Evolutionary conservation across 2,797 vertebrate genomes (phyloP).

Genomic region (Harpagifer antarcticus): DNA sequence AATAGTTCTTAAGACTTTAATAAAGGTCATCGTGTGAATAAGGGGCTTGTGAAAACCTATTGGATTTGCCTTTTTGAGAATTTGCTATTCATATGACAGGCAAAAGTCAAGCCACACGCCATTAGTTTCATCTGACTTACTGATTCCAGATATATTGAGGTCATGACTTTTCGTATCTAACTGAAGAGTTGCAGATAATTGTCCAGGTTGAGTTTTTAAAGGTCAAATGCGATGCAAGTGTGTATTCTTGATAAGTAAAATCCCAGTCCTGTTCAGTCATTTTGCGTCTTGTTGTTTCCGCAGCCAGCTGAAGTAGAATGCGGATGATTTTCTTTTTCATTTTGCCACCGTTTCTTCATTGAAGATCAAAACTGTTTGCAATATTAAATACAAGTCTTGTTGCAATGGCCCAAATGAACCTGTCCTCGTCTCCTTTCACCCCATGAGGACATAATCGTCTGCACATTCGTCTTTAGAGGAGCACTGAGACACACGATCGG

Average conservation of each 20-base stretch:
- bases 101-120: no score
- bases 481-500: constrained; percentile 1
- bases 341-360: constrained; percentile 23
- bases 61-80: no score
- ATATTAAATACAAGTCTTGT: neutral
- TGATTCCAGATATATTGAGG: neutral
- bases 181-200: no score
- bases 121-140: neutral
- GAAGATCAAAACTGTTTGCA: constrained; percentile 9
- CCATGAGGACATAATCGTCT: constrained; percentile 85
- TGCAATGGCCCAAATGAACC: neutral
- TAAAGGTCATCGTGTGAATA: neutral
- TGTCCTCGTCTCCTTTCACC: constrained; percentile 45
- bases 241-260: constrained; percentile 10
- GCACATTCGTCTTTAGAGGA: constrained; percentile 66
- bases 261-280: neutral
- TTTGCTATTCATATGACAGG: no score
- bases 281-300: neutral
- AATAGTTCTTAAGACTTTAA: neutral
- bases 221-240: neutral
- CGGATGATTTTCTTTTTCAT: neutral
- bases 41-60: neutral
- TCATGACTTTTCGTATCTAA: neutral
- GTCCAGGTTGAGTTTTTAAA: constrained; percentile 2
- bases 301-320: neutral